Conservation (phyloP, 2,797 vertebrate species). For the Psittacula derbiana region DNA sequence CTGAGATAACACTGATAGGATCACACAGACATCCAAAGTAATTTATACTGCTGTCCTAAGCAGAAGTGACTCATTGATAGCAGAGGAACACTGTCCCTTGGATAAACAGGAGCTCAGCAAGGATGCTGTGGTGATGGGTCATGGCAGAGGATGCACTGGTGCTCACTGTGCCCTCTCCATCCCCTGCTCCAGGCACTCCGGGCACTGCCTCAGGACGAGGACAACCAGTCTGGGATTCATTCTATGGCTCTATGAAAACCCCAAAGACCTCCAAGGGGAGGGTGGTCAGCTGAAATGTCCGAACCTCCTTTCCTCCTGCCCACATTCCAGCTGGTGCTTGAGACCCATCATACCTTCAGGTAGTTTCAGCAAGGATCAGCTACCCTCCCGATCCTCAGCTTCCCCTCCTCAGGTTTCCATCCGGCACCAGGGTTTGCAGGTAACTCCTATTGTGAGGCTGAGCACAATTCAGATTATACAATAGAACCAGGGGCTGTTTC, state of each 20-base stretch:
- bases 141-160: background rate
- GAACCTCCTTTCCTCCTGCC: background rate
- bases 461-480: slow-evolving; percentile 47
- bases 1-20: slow-evolving; percentile 17
- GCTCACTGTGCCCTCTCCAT: accelerated
- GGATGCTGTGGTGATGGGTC: background rate
- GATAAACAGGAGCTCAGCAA: background rate
- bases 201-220: background rate
- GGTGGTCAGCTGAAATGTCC: background rate
- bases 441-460: background rate
- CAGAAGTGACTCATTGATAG: background rate
- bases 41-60: slow-evolving; percentile 23
- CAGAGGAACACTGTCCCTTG: background rate
- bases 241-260: background rate
- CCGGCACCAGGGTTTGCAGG: background rate
- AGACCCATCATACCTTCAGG: background rate
- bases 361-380: accelerated
- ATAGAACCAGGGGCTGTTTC: slow-evolving; percentile 69
- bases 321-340: background rate
- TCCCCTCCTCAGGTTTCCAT: background rate
- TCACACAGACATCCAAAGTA: slow-evolving; percentile 45
- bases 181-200: accelerated
- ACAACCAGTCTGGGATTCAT: background rate
- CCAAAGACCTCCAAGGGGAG: background rate
- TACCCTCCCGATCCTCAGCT: background rate